Conservation (phyloP, 2,888 invertebrate genomes). For the Megastigmus dorsalis region DNA sequence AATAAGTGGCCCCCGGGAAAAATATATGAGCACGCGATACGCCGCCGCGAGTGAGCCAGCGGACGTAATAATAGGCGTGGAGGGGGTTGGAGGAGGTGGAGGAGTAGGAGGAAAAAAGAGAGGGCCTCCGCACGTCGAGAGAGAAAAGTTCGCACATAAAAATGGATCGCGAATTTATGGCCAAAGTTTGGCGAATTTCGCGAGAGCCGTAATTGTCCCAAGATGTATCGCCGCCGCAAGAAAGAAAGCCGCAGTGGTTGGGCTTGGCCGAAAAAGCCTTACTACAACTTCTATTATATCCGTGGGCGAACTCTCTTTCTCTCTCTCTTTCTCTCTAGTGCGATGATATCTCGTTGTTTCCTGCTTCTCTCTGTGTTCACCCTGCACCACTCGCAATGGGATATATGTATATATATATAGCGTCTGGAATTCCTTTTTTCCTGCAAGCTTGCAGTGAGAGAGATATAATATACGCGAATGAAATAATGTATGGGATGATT, state of each 20-base stretch:
- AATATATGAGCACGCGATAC: conserved; percentile 38
- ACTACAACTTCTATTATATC: not conserved
- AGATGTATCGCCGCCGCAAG: conserved; percentile 48
- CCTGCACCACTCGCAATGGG: too few species aligned
- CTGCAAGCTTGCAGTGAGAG: not conserved
- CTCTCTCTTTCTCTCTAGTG: too few species aligned
- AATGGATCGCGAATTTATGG: conserved; percentile 54
- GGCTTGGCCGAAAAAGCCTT: not conserved
- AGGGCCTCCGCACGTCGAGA: too few species aligned
- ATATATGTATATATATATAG: too few species aligned
- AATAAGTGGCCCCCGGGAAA: conserved; percentile 29
- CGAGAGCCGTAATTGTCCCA: conserved; percentile 49
- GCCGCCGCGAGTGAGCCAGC: not conserved
- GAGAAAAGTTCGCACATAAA: conserved; percentile 53
- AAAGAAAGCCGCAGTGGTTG: too few species aligned
- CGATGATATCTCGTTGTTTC: conserved; percentile 19
- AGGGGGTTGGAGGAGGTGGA: too few species aligned
- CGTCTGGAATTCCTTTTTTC: not conserved
- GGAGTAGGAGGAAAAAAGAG: too few species aligned
- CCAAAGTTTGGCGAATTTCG: conserved; percentile 41
- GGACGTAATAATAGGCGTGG: conserved; percentile 51
- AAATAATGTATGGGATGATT: conserved; percentile 3
- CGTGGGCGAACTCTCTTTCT: not conserved
- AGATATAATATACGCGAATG: not conserved
- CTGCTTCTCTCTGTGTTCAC: too few species aligned